Conservation (phyloP, 2,113 vertebrate genomes). For the Cisticola juncidis region DNA sequence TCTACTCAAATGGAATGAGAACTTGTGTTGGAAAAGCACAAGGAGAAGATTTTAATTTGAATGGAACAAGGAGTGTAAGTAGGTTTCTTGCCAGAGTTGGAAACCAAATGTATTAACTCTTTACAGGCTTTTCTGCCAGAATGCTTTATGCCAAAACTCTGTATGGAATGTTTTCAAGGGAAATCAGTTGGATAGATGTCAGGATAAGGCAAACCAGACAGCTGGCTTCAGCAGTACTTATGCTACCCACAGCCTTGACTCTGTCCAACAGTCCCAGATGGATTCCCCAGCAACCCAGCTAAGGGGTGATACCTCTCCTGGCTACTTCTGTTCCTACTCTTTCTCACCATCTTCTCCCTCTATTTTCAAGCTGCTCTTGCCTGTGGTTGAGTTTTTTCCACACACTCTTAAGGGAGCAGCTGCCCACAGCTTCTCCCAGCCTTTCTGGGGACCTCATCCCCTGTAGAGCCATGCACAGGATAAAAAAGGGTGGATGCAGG, state of each 20-base stretch:
- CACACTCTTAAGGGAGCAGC: background rate
- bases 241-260: background rate
- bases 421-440: background rate
- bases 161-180: background rate
- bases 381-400: background rate
- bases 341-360: background rate
- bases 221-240: background rate
- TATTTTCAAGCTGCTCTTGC: background rate
- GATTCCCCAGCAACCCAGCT: background rate
- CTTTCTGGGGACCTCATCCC: background rate
- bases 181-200: background rate
- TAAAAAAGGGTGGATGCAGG: rapidly evolving
- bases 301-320: background rate
- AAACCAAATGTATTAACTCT: background rate
- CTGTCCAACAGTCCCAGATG: background rate
- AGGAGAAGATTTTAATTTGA: background rate
- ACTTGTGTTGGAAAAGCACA: background rate
- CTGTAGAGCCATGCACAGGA: rapidly evolving
- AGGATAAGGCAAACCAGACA: background rate
- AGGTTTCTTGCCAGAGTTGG: background rate
- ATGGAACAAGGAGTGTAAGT: no score
- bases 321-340: background rate
- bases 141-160: background rate
- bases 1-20: background rate
- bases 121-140: background rate